Evolutionary conservation across 1,140 invertebrate genomes (phyloP).

Genomic region (Caenorhabditis brenneri): DNA sequence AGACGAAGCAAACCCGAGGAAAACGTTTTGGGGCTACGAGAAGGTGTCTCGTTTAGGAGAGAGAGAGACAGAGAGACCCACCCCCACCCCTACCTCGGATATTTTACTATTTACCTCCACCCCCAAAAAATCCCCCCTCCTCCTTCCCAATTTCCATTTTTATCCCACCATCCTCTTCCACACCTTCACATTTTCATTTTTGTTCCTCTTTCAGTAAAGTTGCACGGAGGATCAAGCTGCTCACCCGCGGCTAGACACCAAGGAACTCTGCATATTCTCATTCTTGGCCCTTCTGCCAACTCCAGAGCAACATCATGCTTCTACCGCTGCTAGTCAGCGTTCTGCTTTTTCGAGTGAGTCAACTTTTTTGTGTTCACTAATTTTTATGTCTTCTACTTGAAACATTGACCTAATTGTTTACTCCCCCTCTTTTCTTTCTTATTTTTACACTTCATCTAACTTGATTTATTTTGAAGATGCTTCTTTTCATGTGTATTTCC

Average conservation of each 20-base stretch:
- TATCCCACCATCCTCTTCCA: neutral
- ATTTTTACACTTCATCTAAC: neutral
- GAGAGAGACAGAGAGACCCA: conserved; percentile 17
- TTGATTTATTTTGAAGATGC: neutral
- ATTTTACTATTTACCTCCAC: conserved; percentile 25
- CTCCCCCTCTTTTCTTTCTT: neutral
- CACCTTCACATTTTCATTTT: neutral
- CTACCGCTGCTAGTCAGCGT: conserved; percentile 35
- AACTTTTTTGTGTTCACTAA: neutral
- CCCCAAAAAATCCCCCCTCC: neutral
- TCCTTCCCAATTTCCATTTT: neutral
- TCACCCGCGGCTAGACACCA: neutral
- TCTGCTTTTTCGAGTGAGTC: conserved; percentile 32
- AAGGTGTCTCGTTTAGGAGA: conserved; percentile 27
- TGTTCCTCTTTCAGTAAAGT: neutral
- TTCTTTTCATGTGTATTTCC: neutral
- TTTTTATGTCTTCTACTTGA: neutral
- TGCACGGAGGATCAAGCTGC: conserved; percentile 16
- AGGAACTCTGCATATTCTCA: conserved; percentile 20
- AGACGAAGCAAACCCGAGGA: conserved; percentile 42
- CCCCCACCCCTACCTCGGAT: neutral
- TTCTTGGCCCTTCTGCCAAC: conserved; percentile 39
- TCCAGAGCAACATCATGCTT: conserved; percentile 41
- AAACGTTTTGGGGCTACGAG: conserved; percentile 39
- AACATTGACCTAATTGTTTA: neutral